phyloP scores from a whole-genome alignment of 2,888 invertebrate genomes.

The Trichogramma dendrolimi region DNA sequence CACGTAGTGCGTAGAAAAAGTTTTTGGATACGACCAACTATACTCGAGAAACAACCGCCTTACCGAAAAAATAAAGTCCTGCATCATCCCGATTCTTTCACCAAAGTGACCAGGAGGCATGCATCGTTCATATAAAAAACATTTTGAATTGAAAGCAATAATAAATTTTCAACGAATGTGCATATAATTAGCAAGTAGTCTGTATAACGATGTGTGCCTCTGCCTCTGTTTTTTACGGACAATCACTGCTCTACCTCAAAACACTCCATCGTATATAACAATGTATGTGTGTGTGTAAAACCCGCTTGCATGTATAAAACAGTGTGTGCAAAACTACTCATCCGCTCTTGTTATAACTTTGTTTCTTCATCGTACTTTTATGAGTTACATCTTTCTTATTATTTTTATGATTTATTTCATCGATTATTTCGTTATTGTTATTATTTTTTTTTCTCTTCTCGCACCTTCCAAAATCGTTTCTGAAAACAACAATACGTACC shows the following conservation, averaged over 20 bases:
- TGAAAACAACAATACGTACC: constrained; percentile 23
- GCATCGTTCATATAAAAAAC: too few relatives aligned
- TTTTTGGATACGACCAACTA: not conserved
- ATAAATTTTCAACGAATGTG: too few relatives aligned
- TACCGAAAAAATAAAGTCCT: too few relatives aligned
- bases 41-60: not conserved
- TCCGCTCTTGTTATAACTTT: not conserved
- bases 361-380: constrained; percentile 27
- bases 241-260: too few relatives aligned
- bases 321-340: not conserved
- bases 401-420: constrained; percentile 8
- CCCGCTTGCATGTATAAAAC: not conserved
- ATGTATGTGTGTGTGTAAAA: not conserved
- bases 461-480: constrained; percentile 35
- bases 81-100: too few relatives aligned
- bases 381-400: constrained; percentile 27
- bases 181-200: too few relatives aligned
- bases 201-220: too few relatives aligned
- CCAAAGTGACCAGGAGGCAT: too few relatives aligned
- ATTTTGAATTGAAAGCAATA: too few relatives aligned
- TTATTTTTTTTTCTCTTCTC: constrained; percentile 34
- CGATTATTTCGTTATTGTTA: not conserved
- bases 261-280: too few relatives aligned
- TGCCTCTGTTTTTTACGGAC: too few relatives aligned
- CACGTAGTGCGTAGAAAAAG: too few relatives aligned